Base-by-base conservation (phyloP, 2,888 invertebrate genomes). In the Volucella inanis region DNA sequence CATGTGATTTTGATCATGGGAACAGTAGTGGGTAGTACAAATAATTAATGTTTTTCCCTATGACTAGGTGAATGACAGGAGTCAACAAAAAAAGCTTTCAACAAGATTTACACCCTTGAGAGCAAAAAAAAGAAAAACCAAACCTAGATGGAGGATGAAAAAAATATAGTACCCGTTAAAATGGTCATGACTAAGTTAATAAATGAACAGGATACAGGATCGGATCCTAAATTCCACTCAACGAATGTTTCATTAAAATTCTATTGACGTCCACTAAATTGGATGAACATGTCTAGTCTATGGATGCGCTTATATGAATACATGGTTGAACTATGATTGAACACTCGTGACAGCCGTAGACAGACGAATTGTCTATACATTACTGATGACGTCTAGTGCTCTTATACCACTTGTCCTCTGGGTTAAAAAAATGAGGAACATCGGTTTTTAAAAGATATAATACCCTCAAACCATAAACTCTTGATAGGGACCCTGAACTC, bases 221-320 rank as follows among this genome's bases (percentile, higher is more conserved):
- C 6, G 31, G 31, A 67, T 18, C 8, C 57, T 12, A 14, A n/a
- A 52, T 12, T 45, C 41, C 43, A 43, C 55, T 41, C 49, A 49
- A 65, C 41, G 41, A 18, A 47, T 49, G 57, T 74, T 64, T 74
- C 49, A 65, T 65, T 72, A 62, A 72, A 72, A 62, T 62, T 64
- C 72, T 55, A 54, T 54, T 47, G 43, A 54, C 72, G 38, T 39
- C 70, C 49, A 41, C 49, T 10, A 22, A 39, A 39, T 50, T 6
- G 54, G 18, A 15, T 57, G 45, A 31, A 22, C 43, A 55, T 14
- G 22, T 54, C 65, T 22, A 31, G 31, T 31, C 31, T 31, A 43
- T 41, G 59, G 18, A 14, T 41, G 38, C 12, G 39, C 65, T 64
- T 18, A 41, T 52, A 8, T 38, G 31, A 18, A 12, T 14, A n/a